Percentiles rank a stretch among this genome's conserved stretches.
Conservation (phyloP, 2,888 invertebrate genomes). For the Bembecia ichneumoniformis region DNA sequence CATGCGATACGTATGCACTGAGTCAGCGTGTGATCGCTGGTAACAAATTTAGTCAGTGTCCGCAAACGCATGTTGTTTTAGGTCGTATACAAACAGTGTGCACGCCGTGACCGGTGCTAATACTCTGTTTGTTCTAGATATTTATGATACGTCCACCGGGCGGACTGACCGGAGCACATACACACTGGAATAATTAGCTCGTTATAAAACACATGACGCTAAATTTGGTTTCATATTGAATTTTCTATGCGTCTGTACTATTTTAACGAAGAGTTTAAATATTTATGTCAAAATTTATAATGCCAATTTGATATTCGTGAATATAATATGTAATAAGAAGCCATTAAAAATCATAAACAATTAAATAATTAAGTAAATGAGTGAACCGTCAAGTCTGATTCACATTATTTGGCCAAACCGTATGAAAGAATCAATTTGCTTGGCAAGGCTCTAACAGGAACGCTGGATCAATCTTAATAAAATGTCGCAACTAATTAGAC, state of each 20-base stretch:
- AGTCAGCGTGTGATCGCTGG: conserved; percentile 62
- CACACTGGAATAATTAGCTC: conserved; percentile 65
- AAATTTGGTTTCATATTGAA: conserved; percentile 13
- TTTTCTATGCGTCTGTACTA: background rate
- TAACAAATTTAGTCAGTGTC: conserved; percentile 58
- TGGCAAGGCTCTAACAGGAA: no score
- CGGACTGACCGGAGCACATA: conserved; percentile 26
- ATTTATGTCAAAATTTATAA: no score
- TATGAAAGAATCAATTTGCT: no score
- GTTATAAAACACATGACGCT: conserved; percentile 55
- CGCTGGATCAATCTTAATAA: no score
- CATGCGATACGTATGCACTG: conserved; percentile 22
- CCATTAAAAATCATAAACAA: no score
- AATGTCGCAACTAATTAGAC: no score
- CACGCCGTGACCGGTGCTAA: conserved; percentile 64
- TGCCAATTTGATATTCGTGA: no score
- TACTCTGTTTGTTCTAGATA: conserved; percentile 62
- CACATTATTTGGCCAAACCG: no score
- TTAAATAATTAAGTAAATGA: no score
- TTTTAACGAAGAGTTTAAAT: no score
- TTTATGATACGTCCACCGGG: conserved; percentile 50
- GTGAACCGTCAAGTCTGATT: no score
- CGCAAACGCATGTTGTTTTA: conserved; percentile 71
- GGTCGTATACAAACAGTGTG: conserved; percentile 61
- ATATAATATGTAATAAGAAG: no score